Percentiles rank a stretch among this genome's conserved stretches.
Evolutionary conservation across 2,888 invertebrate species (phyloP).

Genomic region (Punctoribates punctum): DNA sequence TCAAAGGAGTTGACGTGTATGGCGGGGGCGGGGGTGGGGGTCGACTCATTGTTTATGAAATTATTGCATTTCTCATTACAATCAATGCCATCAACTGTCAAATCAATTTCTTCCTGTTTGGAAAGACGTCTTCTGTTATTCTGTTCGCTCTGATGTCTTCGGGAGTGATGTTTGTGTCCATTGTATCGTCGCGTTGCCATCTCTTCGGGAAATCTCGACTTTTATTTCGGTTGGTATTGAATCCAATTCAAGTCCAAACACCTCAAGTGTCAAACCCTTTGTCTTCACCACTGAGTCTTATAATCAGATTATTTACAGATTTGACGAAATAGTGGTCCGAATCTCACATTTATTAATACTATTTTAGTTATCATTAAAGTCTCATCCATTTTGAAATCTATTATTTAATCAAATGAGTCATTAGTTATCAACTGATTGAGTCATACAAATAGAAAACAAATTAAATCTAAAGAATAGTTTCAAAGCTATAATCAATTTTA

Average conservation of each 20-base stretch:
- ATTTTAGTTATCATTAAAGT: background rate
- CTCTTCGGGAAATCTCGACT: background rate
- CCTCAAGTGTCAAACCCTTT: background rate
- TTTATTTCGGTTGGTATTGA: background rate
- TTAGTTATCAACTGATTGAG: background rate
- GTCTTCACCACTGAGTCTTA: no score
- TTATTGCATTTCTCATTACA: background rate
- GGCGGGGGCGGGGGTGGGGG: background rate
- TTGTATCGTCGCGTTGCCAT: background rate
- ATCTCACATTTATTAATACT: conserved; percentile 17
- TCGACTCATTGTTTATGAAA: background rate
- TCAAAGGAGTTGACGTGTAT: background rate
- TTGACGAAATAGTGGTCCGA: background rate
- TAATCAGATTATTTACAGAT: no score
- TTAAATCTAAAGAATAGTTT: no score
- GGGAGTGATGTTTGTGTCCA: background rate
- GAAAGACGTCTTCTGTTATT: background rate
- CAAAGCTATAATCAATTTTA: no score
- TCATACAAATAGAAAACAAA: background rate
- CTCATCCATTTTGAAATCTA: conserved; percentile 23
- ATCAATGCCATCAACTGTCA: background rate
- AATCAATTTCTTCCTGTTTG: conserved; percentile 3
- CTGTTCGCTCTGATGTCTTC: background rate
- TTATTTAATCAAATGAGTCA: background rate
- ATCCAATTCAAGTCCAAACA: conserved; percentile 1